phyloP scores from a whole-genome alignment of 2,888 invertebrate species.

The Pardosa pseudoannulata region DNA sequence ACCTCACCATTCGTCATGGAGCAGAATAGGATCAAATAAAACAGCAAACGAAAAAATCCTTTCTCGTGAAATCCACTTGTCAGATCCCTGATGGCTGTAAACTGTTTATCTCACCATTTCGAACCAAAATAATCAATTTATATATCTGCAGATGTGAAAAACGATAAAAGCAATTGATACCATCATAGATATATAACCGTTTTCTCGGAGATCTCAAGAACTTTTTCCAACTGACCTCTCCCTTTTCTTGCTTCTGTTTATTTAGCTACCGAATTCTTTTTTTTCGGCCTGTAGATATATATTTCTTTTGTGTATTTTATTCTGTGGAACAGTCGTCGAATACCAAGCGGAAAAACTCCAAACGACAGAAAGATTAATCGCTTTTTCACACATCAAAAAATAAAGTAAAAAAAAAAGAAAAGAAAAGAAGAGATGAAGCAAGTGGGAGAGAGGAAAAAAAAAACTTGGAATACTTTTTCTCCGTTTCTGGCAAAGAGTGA shows the following conservation, averaged over 20 bases:
- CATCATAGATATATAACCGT: constrained; percentile 39
- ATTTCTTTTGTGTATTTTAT: constrained; percentile 50
- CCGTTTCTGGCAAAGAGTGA: constrained; percentile 5
- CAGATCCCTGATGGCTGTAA: constrained; percentile 25
- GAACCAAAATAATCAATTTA: constrained; percentile 49
- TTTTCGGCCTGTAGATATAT: constrained; percentile 12
- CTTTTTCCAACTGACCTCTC: constrained; percentile 41
- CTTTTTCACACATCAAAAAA: constrained; percentile 67
- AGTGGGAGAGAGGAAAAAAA: constrained; percentile 1
- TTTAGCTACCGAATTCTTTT: constrained; percentile 12
- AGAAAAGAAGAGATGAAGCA: constrained; percentile 6
- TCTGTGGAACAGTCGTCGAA: constrained; percentile 60
- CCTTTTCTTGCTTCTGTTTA: constrained; percentile 4
- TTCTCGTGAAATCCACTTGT: constrained; percentile 17
- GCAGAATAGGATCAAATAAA: neutral
- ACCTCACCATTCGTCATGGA: neutral
- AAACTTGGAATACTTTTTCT: constrained; percentile 32
- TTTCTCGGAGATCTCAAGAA: neutral
- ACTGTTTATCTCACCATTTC: constrained; percentile 40
- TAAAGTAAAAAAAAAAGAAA: neutral
- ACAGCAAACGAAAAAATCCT: neutral
- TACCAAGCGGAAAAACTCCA: constrained; percentile 66
- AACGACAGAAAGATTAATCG: constrained; percentile 73
- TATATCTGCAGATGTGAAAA: constrained; percentile 25
- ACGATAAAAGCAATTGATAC: constrained; percentile 56